phyloP scores from a whole-genome alignment of 2,888 invertebrate species.

The Phorcus lineatus region DNA sequence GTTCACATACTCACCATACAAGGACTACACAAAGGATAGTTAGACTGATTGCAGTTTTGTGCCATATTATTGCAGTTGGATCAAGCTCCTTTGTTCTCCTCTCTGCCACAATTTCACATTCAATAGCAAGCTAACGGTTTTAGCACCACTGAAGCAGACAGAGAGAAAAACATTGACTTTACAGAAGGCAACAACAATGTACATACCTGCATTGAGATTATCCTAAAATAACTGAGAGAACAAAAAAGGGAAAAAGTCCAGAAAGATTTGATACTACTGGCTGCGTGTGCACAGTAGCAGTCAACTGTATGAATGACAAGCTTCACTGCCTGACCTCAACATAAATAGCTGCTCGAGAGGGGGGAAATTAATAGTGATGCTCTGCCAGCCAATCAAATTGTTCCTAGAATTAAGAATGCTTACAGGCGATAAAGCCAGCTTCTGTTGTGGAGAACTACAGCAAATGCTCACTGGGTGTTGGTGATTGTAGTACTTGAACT shows the following conservation, averaged over 20 bases:
- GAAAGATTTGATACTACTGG: conserved; percentile 8
- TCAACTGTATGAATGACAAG: conserved; percentile 45
- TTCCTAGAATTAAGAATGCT: conserved; percentile 22
- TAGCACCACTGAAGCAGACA: conserved; percentile 49
- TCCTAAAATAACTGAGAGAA: conserved; percentile 26
- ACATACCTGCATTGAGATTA: conserved; percentile 52
- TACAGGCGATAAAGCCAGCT: conserved; percentile 20
- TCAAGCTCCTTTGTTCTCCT: conserved; percentile 40
- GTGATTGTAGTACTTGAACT: conserved; percentile 33
- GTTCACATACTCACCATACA: conserved; percentile 42
- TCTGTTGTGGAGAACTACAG: conserved; percentile 13
- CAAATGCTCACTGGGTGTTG: conserved; percentile 18
- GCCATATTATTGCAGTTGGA: conserved; percentile 37
- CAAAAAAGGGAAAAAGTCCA: conserved; percentile 19
- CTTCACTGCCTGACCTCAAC: conserved; percentile 56
- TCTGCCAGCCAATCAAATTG: conserved; percentile 47
- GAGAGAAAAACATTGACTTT: conserved; percentile 43
- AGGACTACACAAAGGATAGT: conserved; percentile 47
- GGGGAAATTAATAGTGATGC: conserved; percentile 48
- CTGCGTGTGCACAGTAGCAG: conserved; percentile 32
- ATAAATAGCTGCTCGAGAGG: conserved; percentile 49
- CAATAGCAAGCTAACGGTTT: conserved; percentile 40
- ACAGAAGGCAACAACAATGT: conserved; percentile 38
- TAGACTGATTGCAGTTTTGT: conserved; percentile 47
- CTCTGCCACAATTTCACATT: conserved; percentile 37